Conservation (phyloP, 2,888 invertebrate genomes). For the Ornithoptera alexandrae region DNA sequence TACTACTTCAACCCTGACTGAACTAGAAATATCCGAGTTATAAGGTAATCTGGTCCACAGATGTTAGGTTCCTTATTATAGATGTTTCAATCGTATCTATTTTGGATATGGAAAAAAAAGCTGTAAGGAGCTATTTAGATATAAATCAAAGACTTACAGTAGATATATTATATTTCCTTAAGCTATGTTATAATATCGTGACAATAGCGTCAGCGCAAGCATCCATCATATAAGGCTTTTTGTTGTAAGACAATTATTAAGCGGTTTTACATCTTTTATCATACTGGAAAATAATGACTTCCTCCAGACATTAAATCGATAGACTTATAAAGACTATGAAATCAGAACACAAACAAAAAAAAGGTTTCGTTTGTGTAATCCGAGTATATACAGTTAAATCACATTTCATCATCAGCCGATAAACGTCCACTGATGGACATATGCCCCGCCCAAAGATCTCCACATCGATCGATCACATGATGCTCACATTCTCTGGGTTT, state of each 20-base stretch:
- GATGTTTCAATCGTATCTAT: no score
- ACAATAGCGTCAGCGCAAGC: neutral
- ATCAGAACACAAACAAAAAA: neutral
- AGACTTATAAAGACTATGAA: neutral
- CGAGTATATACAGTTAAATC: no score
- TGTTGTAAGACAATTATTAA: slow-evolving; percentile 8
- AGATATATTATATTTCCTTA: neutral
- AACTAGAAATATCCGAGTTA: no score
- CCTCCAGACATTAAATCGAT: neutral
- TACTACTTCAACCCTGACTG: no score
- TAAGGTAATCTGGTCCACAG: no score
- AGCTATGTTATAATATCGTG: neutral
- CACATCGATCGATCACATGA: no score
- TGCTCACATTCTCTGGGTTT: no score
- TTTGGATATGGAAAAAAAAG: no score
- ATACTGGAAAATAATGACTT: slow-evolving; percentile 3
- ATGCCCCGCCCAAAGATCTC: no score
- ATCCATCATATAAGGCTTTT: slow-evolving; percentile 8
- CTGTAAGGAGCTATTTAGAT: neutral
- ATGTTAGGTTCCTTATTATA: no score
- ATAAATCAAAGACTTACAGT: neutral
- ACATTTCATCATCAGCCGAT: no score
- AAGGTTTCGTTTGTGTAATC: neutral
- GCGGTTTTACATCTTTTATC: slow-evolving; percentile 1
- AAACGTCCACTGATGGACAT: no score